phyloP scores from a whole-genome alignment of 2,888 invertebrate species.

The Oeneis ivallda region DNA sequence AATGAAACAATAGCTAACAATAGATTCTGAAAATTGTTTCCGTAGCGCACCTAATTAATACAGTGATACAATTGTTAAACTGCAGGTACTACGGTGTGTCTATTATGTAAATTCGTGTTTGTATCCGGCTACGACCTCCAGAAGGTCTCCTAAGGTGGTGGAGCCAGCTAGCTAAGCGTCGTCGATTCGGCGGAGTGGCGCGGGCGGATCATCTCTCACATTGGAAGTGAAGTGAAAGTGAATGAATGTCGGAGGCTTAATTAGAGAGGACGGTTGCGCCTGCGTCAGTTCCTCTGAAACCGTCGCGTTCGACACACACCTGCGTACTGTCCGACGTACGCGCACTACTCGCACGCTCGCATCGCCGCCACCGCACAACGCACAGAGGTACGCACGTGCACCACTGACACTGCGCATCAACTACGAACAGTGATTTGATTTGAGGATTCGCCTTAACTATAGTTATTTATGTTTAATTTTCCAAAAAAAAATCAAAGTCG shows the following conservation, averaged over 20 bases:
- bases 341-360: slow-evolving; percentile 42
- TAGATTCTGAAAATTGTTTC: slow-evolving; percentile 16
- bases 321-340: slow-evolving; percentile 44
- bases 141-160: slow-evolving; percentile 64
- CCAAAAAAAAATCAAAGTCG: background rate
- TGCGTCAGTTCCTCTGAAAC: slow-evolving; percentile 74
- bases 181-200: slow-evolving; percentile 61
- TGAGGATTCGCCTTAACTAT: background rate
- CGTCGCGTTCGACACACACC: slow-evolving; percentile 66
- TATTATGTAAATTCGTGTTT: slow-evolving; percentile 51
- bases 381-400: slow-evolving; percentile 68
- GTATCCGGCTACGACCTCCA: slow-evolving; percentile 76
- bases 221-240: slow-evolving; percentile 82
- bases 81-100: slow-evolving; percentile 24
- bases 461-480: background rate
- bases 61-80: slow-evolving; percentile 30
- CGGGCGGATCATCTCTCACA: slow-evolving; percentile 71
- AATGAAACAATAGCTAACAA: slow-evolving; percentile 17
- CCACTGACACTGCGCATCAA: slow-evolving; percentile 22
- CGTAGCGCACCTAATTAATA: slow-evolving; percentile 20
- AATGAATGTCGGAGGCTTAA: slow-evolving; percentile 80
- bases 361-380: slow-evolving; percentile 46
- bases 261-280: slow-evolving; percentile 77
- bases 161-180: slow-evolving; percentile 50
- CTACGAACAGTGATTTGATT: slow-evolving; percentile 8